Conservation (phyloP, 2,797 vertebrate species). For the Hemitrygon akajei region DNA sequence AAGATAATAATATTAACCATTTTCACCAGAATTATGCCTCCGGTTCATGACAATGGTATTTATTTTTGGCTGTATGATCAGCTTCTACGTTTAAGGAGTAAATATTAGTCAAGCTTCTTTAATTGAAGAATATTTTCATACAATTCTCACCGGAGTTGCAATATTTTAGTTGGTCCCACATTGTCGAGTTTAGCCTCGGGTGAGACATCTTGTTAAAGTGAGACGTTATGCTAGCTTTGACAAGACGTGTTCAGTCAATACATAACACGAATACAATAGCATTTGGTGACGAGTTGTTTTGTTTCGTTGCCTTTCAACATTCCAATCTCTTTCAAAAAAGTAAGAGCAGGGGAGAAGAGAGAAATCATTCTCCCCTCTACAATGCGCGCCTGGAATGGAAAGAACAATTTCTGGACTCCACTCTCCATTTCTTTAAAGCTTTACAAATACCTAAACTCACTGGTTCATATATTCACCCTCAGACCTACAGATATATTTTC, state of each 20-base stretch:
- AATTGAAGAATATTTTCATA: conserved; percentile 28
- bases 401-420: not conserved
- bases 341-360: conserved; percentile 56
- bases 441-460: not conserved
- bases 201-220: conserved; percentile 59
- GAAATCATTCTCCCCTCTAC: conserved; percentile 55
- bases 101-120: not conserved
- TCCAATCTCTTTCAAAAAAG: conserved; percentile 67
- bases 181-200: conserved; percentile 59
- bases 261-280: conserved; percentile 76
- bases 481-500: not conserved
- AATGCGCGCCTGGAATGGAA: conserved; percentile 3
- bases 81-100: not conserved
- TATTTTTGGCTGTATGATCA: not conserved
- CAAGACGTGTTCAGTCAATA: conserved; percentile 65
- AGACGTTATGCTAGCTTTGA: conserved; percentile 67
- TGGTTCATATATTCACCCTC: not conserved
- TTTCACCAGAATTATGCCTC: not conserved
- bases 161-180: conserved; percentile 51
- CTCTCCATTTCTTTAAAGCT: not conserved
- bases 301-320: conserved; percentile 75
- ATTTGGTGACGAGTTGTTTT: conserved; percentile 77
- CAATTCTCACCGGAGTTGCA: conserved; percentile 11
- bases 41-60: too few relatives aligned
- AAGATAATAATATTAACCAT: not conserved